Evolutionary conservation across 2,888 invertebrate genomes (phyloP).

Genomic region (Synergus japonicus): DNA sequence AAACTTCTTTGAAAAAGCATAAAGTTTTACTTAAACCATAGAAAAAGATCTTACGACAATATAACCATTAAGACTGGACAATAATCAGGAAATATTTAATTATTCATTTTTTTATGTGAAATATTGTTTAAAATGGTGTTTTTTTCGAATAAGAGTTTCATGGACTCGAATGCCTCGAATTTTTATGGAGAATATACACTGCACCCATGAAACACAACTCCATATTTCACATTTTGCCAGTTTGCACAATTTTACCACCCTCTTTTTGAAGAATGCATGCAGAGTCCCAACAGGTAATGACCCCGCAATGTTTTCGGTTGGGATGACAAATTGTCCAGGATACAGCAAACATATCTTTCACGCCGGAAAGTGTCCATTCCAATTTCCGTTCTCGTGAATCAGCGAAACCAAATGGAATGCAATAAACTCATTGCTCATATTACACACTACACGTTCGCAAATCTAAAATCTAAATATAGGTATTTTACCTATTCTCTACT

Average conservation of each 20-base stretch:
- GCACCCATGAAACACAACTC: constrained; percentile 9
- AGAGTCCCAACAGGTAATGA: constrained; percentile 33
- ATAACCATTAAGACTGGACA: neutral
- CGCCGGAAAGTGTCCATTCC: constrained; percentile 59
- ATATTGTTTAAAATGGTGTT: neutral
- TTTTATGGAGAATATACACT: constrained; percentile 2
- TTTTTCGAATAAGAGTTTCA: neutral
- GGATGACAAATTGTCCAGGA: constrained; percentile 52
- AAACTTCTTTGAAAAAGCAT: constrained; percentile 14
- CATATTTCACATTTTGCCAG: constrained; percentile 28
- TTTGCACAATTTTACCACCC: constrained; percentile 23
- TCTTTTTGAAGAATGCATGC: constrained; percentile 21
- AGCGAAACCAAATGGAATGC: constrained; percentile 52
- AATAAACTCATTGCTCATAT: constrained; percentile 62
- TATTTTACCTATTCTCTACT: neutral
- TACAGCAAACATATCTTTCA: constrained; percentile 46
- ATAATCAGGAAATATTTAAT: neutral
- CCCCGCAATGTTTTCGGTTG: constrained; percentile 33
- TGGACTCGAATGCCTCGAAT: neutral
- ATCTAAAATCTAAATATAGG: neutral
- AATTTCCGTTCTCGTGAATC: constrained; percentile 52
- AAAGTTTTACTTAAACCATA: neutral
- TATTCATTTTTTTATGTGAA: neutral
- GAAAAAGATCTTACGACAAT: neutral
- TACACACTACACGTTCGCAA: constrained; percentile 16